These are phyloP conservation scores for Hydrotaea diabolus DNA, from an alignment of 2,888 invertebrate species.

Conservation along the genomic window DNA sequence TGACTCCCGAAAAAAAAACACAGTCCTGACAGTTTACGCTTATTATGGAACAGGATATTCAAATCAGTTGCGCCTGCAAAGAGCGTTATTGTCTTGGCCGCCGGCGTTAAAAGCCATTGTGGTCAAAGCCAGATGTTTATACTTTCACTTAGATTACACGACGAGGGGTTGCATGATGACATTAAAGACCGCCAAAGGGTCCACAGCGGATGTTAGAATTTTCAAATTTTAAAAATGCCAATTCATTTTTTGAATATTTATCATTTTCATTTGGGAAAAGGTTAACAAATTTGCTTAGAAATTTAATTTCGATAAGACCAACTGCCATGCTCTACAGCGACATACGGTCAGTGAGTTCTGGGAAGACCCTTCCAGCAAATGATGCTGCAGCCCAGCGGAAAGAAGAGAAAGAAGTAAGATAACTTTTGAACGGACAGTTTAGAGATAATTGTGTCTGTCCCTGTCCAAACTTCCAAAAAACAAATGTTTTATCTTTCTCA, in stretches of 20 bases:
- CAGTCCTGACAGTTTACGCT: slow-evolving; percentile 19
- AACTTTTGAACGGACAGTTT: background rate
- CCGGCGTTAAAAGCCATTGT: slow-evolving; percentile 30
- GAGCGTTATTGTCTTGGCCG: background rate
- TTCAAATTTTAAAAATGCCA: slow-evolving; percentile 31
- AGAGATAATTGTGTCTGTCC: background rate
- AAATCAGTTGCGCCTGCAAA: slow-evolving; percentile 57
- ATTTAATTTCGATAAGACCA: slow-evolving; percentile 20
- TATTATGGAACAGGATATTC: slow-evolving; percentile 36
- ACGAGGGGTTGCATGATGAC: background rate
- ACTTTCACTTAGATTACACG: slow-evolving; percentile 1
- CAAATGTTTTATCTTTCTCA: background rate
- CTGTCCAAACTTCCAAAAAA: background rate
- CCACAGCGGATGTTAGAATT: slow-evolving; percentile 31
- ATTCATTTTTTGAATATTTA: slow-evolving; percentile 24
- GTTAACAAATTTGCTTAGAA: slow-evolving; percentile 20
- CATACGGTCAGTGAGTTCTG: background rate
- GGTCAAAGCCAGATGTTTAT: slow-evolving; percentile 46
- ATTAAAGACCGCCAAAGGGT: too few species aligned
- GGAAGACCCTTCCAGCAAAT: background rate
- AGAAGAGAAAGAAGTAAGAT: background rate
- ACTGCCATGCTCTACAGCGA: background rate
- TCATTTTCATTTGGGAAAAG: slow-evolving; percentile 1
- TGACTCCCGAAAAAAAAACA: background rate
- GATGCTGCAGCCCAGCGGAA: background rate